A percentile compares a stretch with the other conserved stretches of the same genome.
Conservation (phyloP, 2,113 vertebrate species). For the Antigone vipio region DNA sequence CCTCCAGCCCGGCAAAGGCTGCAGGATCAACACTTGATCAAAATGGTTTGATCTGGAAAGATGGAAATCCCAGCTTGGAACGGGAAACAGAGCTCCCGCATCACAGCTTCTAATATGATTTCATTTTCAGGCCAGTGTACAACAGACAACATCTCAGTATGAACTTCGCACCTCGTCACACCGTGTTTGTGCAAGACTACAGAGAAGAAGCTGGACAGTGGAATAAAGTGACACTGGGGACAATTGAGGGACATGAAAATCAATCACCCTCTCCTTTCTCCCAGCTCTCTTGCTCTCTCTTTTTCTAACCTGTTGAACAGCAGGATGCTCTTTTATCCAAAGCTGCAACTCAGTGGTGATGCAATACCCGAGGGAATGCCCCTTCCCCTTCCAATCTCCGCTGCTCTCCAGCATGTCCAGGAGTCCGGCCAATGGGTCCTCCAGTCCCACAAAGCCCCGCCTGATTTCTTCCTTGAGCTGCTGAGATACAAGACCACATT, state of each 20-base stretch:
- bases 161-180: background rate
- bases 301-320: conserved; percentile 59
- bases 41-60: background rate
- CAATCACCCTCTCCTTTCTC: background rate
- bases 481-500: conserved; percentile 52
- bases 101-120: background rate
- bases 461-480: conserved; percentile 68
- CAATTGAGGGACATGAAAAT: background rate
- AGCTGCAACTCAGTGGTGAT: conserved; percentile 32
- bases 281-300: background rate
- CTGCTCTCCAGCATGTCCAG: conserved; percentile 61
- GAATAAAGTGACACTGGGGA: background rate
- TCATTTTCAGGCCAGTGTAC: background rate
- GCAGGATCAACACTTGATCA: background rate
- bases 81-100: background rate
- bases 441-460: conserved; percentile 43
- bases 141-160: background rate
- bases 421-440: conserved; percentile 41
- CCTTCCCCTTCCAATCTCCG: background rate
- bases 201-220: background rate
- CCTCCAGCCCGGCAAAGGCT: background rate
- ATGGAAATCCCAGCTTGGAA: background rate
- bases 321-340: conserved; percentile 57
- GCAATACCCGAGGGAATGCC: conserved; percentile 34
- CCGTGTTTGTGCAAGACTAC: background rate